phyloP scores from a whole-genome alignment of 2,113 vertebrate species.

The Chelonoidis abingdonii region DNA sequence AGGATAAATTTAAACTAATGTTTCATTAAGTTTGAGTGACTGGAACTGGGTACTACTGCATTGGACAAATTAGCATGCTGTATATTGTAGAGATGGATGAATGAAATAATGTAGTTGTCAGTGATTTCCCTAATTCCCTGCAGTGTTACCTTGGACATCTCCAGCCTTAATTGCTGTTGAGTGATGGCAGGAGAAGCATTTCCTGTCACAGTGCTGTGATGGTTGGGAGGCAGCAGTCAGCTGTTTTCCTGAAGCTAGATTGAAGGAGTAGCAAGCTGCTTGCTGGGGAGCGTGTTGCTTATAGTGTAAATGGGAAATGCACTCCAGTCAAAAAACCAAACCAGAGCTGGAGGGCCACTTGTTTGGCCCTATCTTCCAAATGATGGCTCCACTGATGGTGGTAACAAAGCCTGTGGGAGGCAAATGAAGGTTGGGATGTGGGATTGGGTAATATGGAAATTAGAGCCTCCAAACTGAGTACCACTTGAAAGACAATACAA shows the following conservation, averaged over 20 bases:
- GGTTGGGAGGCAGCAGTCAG: background rate
- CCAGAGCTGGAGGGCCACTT: background rate
- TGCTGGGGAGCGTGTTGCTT: background rate
- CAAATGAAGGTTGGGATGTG: background rate
- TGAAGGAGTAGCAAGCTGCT: accelerated
- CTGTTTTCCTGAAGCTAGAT: background rate
- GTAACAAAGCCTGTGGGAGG: background rate
- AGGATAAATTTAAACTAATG: background rate
- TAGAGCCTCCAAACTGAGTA: background rate
- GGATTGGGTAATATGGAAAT: background rate
- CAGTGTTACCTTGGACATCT: background rate
- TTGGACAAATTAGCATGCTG: background rate
- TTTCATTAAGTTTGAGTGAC: background rate
- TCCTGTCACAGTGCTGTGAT: background rate
- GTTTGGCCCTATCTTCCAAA: background rate
- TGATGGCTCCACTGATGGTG: too few relatives aligned
- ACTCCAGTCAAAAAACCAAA: background rate
- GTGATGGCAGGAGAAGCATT: background rate
- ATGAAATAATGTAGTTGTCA: background rate
- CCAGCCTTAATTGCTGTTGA: background rate
- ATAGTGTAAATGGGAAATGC: background rate
- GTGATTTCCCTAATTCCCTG: background rate
- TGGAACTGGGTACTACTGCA: background rate
- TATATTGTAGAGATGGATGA: background rate
- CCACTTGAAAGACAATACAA: background rate